Base-by-base conservation (phyloP, 2,888 invertebrate species). In the Schrankia costaestrigalis region DNA sequence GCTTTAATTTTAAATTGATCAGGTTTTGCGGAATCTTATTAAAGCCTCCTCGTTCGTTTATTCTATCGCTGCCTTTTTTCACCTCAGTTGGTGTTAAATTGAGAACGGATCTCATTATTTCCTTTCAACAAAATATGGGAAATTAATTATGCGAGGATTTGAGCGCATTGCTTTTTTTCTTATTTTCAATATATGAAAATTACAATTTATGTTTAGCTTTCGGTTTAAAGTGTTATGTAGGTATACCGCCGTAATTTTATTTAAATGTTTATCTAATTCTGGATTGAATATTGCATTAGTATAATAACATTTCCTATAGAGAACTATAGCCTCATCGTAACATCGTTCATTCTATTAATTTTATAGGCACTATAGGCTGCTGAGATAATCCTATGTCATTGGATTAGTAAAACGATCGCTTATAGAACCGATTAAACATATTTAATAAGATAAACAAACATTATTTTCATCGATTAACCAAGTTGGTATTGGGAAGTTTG, bases 1-100 rank as follows among this genome's bases (percentile, higher is more conserved):
- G 87, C 86, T 88, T 87, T 87, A 85, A 87, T 87, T 88, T 88
- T 86, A 87, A 87, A 88, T 87, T 87, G 86, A 85, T 84, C 80
- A 71, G 86, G 78, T 86, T 84, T 78, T 77, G 76, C 72, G 77
- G 70, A 80, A 81, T 86, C 86, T 85, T 79, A 53, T 68, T 67
- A 82, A 87, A 86, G 81, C 86, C 78, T 73, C 59, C 43, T 46
- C 68, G 66, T 63, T 64, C 78, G 78, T 76, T 74, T 78, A 74
- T 56, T 54, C 44, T 52, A 46, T 54, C 49, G 51, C 38, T 51
- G 39, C 41, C 63, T 79, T 83, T 78, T 83, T 84, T 80, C 72
- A 63, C 65, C 65, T 63, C 45, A 41, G 45, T 51, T 54, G 49
- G 38, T 40, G 65, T 49, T 71, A 73, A 75, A 72, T 64, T 71